phyloP scores from a whole-genome alignment of 2,113 vertebrate genomes.

The Murina feae region DNA sequence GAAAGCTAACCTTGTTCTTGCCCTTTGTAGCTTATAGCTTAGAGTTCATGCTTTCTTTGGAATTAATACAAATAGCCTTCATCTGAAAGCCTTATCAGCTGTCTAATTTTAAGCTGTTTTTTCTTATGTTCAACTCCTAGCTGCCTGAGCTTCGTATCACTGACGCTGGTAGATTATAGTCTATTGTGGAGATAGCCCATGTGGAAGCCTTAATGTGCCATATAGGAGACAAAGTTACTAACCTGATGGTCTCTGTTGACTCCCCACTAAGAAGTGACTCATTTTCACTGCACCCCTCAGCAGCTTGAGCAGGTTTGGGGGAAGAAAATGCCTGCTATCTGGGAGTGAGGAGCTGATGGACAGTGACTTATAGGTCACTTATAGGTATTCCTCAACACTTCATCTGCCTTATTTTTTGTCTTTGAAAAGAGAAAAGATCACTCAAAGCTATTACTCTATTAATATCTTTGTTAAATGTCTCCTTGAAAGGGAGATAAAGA shows the following conservation, averaged over 20 bases:
- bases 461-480: neutral
- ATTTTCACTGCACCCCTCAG: neutral
- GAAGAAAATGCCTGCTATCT: neutral
- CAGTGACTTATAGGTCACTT: neutral
- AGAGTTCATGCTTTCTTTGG: neutral
- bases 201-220: neutral
- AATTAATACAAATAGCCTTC: neutral
- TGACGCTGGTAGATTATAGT: neutral
- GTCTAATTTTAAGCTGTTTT: neutral
- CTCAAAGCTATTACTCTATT: neutral
- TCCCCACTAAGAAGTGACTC: neutral
- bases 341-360: neutral
- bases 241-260: neutral
- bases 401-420: conserved; percentile 11
- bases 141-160: neutral
- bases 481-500: neutral
- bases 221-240: neutral
- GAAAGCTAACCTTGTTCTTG: neutral
- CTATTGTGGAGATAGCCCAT: neutral
- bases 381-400: neutral
- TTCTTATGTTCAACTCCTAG: neutral
- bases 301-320: neutral
- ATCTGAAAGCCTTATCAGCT: neutral
- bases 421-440: neutral
- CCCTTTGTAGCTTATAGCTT: neutral